Evolutionary conservation across 2,113 vertebrate species (phyloP).

Genomic region (Calidris pygmaea): DNA sequence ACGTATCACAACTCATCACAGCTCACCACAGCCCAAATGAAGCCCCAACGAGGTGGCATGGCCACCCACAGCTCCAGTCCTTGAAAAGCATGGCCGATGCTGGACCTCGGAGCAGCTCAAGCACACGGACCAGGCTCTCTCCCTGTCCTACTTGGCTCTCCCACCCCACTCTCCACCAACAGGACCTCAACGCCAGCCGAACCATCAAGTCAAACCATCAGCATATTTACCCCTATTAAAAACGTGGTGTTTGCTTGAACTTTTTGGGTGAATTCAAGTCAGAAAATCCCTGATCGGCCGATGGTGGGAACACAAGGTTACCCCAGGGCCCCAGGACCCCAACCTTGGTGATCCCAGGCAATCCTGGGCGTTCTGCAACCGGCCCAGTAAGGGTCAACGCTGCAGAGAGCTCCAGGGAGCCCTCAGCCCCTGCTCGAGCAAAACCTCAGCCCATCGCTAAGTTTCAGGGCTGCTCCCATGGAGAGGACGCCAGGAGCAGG

Average conservation of each 20-base stretch:
- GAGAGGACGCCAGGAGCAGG: rapidly evolving
- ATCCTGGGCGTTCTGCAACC: neutral
- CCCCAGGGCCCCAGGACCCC: neutral
- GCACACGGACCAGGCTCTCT: neutral
- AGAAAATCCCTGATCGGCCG: neutral
- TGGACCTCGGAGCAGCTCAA: neutral
- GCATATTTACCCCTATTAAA: neutral
- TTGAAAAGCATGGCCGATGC: rapidly evolving
- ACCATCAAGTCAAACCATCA: rapidly evolving
- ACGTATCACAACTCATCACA: neutral
- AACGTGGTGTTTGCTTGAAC: neutral
- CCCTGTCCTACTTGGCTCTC: neutral
- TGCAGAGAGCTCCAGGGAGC: neutral
- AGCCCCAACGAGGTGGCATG: rapidly evolving
- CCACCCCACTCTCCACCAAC: rapidly evolving
- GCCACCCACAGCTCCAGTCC: neutral
- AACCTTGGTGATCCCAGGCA: rapidly evolving
- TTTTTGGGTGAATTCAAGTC: neutral
- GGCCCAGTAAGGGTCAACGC: rapidly evolving
- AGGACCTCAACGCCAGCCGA: rapidly evolving
- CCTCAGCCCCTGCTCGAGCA: neutral
- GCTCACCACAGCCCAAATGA: neutral
- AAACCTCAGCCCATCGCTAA: neutral
- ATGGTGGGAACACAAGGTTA: neutral
- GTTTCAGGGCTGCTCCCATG: neutral